Conservation (phyloP, 2,113 vertebrate species). For the Dermatemys mawii region DNA sequence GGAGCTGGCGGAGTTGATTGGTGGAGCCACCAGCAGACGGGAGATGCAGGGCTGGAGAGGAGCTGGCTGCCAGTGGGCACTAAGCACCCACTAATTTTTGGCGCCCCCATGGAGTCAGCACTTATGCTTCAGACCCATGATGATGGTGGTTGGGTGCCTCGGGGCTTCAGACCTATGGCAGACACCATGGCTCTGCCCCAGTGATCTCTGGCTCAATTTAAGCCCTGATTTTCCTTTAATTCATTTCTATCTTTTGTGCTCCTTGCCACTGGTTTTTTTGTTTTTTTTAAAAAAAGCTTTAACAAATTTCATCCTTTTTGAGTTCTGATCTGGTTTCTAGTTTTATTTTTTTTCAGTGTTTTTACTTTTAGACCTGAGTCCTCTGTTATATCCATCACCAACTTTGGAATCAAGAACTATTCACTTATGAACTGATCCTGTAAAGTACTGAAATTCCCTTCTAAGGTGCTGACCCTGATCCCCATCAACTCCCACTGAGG, state of each 20-base stretch:
- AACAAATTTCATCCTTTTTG: not conserved
- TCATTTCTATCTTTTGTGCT: not conserved
- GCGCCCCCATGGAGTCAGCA: too few species aligned
- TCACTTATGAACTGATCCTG: not conserved
- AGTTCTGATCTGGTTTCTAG: not conserved
- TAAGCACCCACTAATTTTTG: too few species aligned
- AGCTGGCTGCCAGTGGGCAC: too few species aligned
- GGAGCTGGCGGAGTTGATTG: too few species aligned
- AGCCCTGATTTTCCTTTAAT: not conserved
- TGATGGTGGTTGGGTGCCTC: too few species aligned
- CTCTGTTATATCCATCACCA: not conserved
- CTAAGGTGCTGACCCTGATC: accelerated
- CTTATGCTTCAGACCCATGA: not conserved
- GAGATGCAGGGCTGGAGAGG: too few species aligned
- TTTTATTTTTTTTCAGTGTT: not conserved
- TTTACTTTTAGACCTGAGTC: not conserved
- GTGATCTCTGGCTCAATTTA: too few species aligned
- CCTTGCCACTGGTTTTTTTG: too few species aligned
- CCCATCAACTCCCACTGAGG: not conserved
- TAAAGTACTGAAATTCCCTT: not conserved
- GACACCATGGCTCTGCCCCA: too few species aligned
- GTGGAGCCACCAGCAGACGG: too few species aligned
- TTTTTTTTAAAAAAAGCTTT: not conserved
- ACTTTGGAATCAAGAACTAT: not conserved
- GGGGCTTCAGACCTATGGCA: too few species aligned